Evolutionary conservation across 2,888 invertebrate species (phyloP), one percentile per base, ranked within the genome.

Genomic region (Campopleginae sp.): DNA sequence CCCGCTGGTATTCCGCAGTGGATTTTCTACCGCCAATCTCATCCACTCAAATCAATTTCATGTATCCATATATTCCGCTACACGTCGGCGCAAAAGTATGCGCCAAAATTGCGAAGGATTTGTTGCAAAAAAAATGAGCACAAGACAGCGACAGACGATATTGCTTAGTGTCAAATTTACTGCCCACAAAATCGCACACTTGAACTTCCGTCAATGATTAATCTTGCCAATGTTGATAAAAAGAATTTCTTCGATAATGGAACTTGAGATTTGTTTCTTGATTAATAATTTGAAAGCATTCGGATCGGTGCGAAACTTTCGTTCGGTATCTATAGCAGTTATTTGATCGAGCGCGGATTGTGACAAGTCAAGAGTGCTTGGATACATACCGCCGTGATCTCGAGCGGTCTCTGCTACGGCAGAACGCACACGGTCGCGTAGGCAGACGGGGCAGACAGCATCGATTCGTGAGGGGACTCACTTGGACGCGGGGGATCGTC

Each of bases 401-500:
- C 71, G 83, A 72, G 70, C 70, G 33, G 44, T 33, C 84, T 51
- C 76, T 63, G 51, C 31, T 68, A 51, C 58, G 65, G 46, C 14
- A 33, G 76, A 72, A 48, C 65, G 77, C 42, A 54, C 38, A 31
- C 71, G 83, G 65, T 82, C 77, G 82, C 77, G 83, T 82, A 80
- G 82, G 82, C 80, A 79, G 82, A 71, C 68, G 63, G 54, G 61
- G 82, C 68, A 66, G 82, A 82, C 77, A 44, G 78, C 84, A 81
- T 80, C 75, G 80, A 81, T 78, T 82, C 81, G 83, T 23, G 68
- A 80, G 68, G 74, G 71, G 76, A 14, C 61, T 61, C 70, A 58
- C 79, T 72, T 38, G 78, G 44, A 80, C 42, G 68, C 58, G 76
- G 66, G 71, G 58, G 72, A 77, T 74, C 75, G 66, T 74, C 76